Evolutionary conservation across 2,888 invertebrate genomes (phyloP).

Genomic region (Dolomedes plantarius): DNA sequence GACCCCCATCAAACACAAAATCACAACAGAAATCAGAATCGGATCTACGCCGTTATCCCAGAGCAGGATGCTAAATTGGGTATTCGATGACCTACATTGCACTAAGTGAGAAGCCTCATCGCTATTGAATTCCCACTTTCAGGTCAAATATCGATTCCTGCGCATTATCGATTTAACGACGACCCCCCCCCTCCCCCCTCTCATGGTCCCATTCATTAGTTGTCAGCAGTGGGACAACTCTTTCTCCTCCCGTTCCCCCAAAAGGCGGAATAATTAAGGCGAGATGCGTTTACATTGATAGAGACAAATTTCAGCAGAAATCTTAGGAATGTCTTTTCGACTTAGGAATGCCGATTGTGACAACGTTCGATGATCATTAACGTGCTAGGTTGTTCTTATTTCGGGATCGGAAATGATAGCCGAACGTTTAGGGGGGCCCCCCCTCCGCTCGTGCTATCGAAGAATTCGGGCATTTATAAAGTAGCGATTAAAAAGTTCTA

Average conservation of each 20-base stretch:
- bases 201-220: slow-evolving; percentile 55
- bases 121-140: slow-evolving; percentile 69
- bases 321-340: slow-evolving; percentile 22
- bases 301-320: slow-evolving; percentile 44
- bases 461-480: background rate
- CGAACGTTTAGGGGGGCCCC: background rate
- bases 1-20: slow-evolving; percentile 53
- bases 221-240: slow-evolving; percentile 55
- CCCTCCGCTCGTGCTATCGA: too few species aligned
- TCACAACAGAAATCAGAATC: slow-evolving; percentile 68
- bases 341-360: slow-evolving; percentile 37
- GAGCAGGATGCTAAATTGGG: slow-evolving; percentile 61
- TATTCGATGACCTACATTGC: slow-evolving; percentile 67
- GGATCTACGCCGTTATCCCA: slow-evolving; percentile 26
- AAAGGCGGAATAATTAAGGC: slow-evolving; percentile 61
- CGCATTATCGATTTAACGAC: slow-evolving; percentile 59
- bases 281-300: slow-evolving; percentile 55
- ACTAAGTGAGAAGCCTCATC: slow-evolving; percentile 57
- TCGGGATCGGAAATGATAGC: background rate
- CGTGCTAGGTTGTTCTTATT: slow-evolving; percentile 27
- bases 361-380: slow-evolving; percentile 50
- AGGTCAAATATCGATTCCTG: slow-evolving; percentile 67
- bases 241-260: slow-evolving; percentile 32
- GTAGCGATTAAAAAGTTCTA: background rate
- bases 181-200: background rate